Evolutionary conservation across 2,888 invertebrate genomes (phyloP), one percentile per base, ranked within the genome.

Genomic region (Habroteleia sp.): DNA sequence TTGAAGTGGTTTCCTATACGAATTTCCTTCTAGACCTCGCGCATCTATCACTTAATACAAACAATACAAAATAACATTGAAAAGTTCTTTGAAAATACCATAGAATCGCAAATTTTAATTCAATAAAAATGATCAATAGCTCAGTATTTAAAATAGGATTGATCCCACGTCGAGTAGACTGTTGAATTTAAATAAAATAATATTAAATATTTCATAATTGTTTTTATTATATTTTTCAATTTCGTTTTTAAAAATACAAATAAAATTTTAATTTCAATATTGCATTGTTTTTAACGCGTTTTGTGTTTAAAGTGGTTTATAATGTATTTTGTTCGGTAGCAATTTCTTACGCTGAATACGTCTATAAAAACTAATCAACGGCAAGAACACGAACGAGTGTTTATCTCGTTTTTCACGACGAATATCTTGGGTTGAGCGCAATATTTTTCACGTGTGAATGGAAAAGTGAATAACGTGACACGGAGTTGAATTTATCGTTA

Each of bases 291-390:
- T 25, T 46, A 16, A 35, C 25, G 46, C 44, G 11, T 46, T 44
- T 35, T 27, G 16, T 16, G 35, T 60, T 46, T 17, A 20, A 62
- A 48, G 39, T 39, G 39, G 29, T 16, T 25, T 44, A 52, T 52
- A 52, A 33, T 33, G 41, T 31, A 41, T 42, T 29, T 25, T 31
- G 25, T 52, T 35, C 58, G 17, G 33, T 17, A n/a, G 10, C 44
- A 44, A 42, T 48, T 66, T 44, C 16, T 65, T 44, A n/a, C 35
- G 17, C 13, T 54, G 20, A 23, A 44, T 33, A 25, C 29, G 17
- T 13, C 52, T 42, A n/a, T 14, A 25, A 54, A 42, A 65, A 65
- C 35, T 44, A 65, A 65, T 52, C 65, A 41, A 52, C 65, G 7
- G 23, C 33, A 27, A 20, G 33, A 42, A 35, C 33, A 50, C 33